Base-by-base conservation (phyloP, 53 echinoderm and acorn worm genomes). In the Paracentrotus lividus region DNA sequence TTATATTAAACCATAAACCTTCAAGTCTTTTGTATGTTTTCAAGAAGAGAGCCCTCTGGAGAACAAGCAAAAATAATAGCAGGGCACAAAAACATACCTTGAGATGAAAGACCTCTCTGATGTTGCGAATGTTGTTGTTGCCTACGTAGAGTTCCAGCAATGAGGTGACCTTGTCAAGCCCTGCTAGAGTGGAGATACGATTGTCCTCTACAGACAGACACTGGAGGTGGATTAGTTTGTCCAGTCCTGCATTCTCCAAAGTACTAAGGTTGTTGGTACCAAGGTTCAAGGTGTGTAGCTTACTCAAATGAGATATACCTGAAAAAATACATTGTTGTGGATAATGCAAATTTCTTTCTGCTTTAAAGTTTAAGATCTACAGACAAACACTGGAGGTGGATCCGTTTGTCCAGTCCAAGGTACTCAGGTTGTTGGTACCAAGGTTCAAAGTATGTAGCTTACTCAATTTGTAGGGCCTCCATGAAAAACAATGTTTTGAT, bases 81-180 rank as follows among this genome's bases (percentile, higher is more conserved):
- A 72, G n/a, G n/a, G n/a, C n/a, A n/a, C n/a, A n/a, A 24, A n/a
- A 84, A 42, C 85, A 81, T 77, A 99, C 99, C 97, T 99, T 99
- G 24, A 99, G 93, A 90, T 96, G 96, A 75, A 99, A 99, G 69
- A 99, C 96, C 91, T 99, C 99, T 58, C 99, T 94, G 90, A 96
- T 97, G 90, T 99, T 99, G 85, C 94, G 95, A 92, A 99, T 97
- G 88, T 43, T 85, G 85, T 99, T 99, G 93, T 99, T 99, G 15
- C 97, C 99, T 23, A 97, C 95, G 91, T 99, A 99, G 49, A 99
- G 93, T 92, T 99, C 99, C 90, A 99, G 95, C 16, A 99, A 93
- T 2, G 99, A 97, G 5, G 94, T 90, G 56, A 96, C 96, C 77
- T 90, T 92, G 85, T 72, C 94, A 4, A 99, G 93, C 29, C 99